These are phyloP conservation scores for Oncorhynchus tshawytscha DNA, from an alignment of 2,113 vertebrate species.

Conservation along the genomic window DNA sequence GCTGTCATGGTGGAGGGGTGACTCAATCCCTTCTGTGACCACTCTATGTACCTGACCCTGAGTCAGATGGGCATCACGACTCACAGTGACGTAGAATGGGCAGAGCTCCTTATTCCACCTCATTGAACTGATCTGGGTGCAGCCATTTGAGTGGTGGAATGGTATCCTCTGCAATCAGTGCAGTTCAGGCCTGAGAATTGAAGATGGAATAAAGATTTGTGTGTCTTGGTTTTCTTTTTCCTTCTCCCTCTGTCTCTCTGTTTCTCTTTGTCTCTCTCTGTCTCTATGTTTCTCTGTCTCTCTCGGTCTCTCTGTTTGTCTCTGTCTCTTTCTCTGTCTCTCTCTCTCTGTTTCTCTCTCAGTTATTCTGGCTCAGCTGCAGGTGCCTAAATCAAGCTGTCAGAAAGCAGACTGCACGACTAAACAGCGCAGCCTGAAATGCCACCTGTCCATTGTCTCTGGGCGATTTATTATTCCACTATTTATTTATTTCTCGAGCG, in stretches of 20 bases:
- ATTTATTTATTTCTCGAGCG: constrained; percentile 60
- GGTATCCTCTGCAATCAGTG: constrained; percentile 38
- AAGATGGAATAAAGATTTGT: constrained; percentile 45
- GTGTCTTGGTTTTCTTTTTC: background rate
- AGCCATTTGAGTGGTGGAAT: constrained; percentile 21
- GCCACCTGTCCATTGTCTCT: constrained; percentile 64
- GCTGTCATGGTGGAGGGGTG: constrained; percentile 8
- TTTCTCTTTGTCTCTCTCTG: background rate
- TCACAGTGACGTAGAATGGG: constrained; percentile 10
- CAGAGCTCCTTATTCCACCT: constrained; percentile 9
- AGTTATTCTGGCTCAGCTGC: constrained; percentile 51
- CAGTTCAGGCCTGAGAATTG: constrained; percentile 50
- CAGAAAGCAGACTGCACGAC: constrained; percentile 65
- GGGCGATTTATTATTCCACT: constrained; percentile 59
- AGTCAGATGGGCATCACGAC: constrained; percentile 5
- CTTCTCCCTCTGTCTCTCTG: background rate
- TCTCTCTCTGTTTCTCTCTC: constrained; percentile 28
- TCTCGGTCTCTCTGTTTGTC: background rate
- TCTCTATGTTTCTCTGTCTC: background rate
- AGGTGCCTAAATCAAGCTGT: constrained; percentile 69
- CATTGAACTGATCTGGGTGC: constrained; percentile 17
- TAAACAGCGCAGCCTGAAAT: constrained; percentile 67
- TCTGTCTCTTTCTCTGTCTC: background rate
- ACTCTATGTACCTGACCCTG: constrained; percentile 15
- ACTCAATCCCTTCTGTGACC: constrained; percentile 33